These are phyloP conservation scores for Oasisia sp. DNA, from an alignment of 2,888 invertebrate species.

Conservation along the genomic window DNA sequence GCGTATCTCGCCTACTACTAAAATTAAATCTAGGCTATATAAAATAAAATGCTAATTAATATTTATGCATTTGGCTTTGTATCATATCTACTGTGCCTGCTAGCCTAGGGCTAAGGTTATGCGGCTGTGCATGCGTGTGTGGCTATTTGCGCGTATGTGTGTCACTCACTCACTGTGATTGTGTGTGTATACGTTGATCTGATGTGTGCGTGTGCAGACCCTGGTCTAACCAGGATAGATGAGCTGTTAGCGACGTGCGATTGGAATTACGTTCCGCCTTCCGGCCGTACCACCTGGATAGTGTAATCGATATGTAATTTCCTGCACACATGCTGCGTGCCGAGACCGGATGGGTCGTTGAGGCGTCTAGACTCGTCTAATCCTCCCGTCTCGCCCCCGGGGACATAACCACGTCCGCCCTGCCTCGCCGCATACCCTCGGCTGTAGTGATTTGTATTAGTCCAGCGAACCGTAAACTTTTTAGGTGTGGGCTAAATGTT, in stretches of 20 bases:
- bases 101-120: background rate
- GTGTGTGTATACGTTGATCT: too few species aligned
- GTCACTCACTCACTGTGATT: too few species aligned
- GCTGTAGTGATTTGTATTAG: background rate
- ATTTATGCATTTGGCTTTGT: too few species aligned
- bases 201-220: background rate
- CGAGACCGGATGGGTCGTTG: background rate
- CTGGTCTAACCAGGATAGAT: background rate
- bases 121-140: background rate
- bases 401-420: background rate
- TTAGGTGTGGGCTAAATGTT: too few species aligned
- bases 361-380: background rate
- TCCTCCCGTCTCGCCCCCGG: background rate
- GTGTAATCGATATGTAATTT: conserved; percentile 11
- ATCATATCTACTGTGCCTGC: too few species aligned
- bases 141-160: background rate
- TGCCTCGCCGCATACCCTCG: background rate
- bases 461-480: too few species aligned
- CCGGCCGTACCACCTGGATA: background rate
- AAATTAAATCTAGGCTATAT: too few species aligned
- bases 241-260: background rate
- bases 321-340: background rate
- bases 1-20: background rate
- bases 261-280: conserved; percentile 3
- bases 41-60: too few species aligned